Percentiles rank a stretch among this genome's conserved stretches.
phyloP scores from a whole-genome alignment of 37 sponge, comb jelly and placozoan species.

The Ephydatia muelleri region DNA sequence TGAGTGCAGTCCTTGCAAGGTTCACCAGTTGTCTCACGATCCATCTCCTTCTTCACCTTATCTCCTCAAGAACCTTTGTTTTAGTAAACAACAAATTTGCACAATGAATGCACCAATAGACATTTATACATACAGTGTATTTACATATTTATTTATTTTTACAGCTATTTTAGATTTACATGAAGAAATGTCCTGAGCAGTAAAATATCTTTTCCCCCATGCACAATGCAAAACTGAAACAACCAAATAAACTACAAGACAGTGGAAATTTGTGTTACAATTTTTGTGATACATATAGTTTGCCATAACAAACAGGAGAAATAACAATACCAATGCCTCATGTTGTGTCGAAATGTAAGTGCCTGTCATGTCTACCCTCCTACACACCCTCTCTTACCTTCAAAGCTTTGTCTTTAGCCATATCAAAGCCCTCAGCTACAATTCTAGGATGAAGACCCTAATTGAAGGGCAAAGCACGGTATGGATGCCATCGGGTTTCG shows the following conservation, averaged over 20 bases:
- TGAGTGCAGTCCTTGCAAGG: constrained; percentile 94
- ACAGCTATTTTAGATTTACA: too few relatives aligned
- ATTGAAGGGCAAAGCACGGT: neutral
- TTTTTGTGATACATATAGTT: too few relatives aligned
- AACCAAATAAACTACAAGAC: too few relatives aligned
- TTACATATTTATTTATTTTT: too few relatives aligned
- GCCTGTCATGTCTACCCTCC: neutral
- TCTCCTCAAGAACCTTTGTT: constrained; percentile 69
- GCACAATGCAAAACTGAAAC: too few relatives aligned
- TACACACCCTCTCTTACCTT: constrained; percentile 46
- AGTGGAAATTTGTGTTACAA: too few relatives aligned
- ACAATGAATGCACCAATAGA: neutral
- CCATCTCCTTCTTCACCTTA: constrained; percentile 82
- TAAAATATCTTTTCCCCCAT: too few relatives aligned
- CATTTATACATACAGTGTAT: neutral
- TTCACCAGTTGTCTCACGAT: constrained; percentile 86
- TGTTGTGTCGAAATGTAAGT: neutral
- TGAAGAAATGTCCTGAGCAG: too few relatives aligned
- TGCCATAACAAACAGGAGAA: too few relatives aligned
- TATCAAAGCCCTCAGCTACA: constrained; percentile 93
- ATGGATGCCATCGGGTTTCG: too few relatives aligned
- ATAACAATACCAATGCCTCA: neutral
- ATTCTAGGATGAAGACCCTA: constrained; percentile 96
- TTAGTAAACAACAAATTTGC: neutral
- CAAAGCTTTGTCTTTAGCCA: constrained; percentile 90